Evolutionary conservation across 2,888 invertebrate species (phyloP).

Genomic region (Salpingus planirostris): DNA sequence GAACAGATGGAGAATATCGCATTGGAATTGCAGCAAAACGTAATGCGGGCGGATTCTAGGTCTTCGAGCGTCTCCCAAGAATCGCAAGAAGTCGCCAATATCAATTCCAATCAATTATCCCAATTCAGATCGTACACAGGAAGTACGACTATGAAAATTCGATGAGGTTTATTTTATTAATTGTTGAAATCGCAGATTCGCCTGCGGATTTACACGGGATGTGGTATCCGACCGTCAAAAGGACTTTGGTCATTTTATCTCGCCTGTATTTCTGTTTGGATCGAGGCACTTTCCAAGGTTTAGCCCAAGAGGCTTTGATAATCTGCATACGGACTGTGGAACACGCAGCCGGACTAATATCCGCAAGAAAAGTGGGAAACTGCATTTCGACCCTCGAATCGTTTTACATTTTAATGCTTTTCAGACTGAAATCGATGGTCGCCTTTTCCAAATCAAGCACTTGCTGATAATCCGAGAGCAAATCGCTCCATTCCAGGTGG

Average conservation of each 20-base stretch:
- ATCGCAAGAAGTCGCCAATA: constrained; percentile 63
- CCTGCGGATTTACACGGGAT: constrained; percentile 90
- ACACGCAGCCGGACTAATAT: constrained; percentile 70
- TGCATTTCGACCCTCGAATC: background rate
- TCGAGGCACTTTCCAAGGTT: constrained; percentile 88
- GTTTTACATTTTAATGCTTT: too few relatives aligned
- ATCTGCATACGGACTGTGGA: constrained; percentile 87
- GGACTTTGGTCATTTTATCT: constrained; percentile 90
- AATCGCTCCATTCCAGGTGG: constrained; percentile 96
- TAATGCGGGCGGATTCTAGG: constrained; percentile 53
- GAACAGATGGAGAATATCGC: constrained; percentile 77
- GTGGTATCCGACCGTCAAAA: constrained; percentile 98
- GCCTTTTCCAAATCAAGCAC: constrained; percentile 97
- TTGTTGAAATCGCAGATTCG: constrained; percentile 25
- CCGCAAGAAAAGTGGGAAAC: constrained; percentile 56
- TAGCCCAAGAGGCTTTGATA: constrained; percentile 92
- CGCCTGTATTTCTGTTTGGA: constrained; percentile 89
- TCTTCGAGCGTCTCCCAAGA: constrained; percentile 61
- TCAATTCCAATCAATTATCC: constrained; percentile 40
- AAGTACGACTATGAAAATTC: constrained; percentile 14
- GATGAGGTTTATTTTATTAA: background rate
- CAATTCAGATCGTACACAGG: constrained; percentile 44
- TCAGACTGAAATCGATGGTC: constrained; percentile 64
- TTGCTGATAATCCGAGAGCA: constrained; percentile 93
- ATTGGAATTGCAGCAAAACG: constrained; percentile 29